Percentiles rank a stretch among this genome's conserved stretches.
Evolutionary conservation across 2,888 invertebrate genomes (phyloP).

Genomic region (Anoplius nigerrimus): DNA sequence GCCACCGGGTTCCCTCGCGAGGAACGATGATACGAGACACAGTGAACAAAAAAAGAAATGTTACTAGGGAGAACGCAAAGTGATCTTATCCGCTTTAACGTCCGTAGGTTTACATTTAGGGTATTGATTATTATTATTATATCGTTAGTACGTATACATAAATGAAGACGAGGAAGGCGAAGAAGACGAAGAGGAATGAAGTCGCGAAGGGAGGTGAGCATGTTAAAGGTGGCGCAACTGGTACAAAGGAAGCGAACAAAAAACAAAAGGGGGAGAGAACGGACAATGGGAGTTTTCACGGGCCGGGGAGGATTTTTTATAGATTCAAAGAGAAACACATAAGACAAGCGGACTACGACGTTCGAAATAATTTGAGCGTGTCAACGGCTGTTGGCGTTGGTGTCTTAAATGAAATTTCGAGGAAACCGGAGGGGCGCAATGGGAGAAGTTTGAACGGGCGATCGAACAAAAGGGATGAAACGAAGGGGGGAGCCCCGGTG

Average conservation of each 20-base stretch:
- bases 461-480: too few relatives aligned
- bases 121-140: conserved; percentile 60
- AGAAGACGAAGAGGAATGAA: neutral
- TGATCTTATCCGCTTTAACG: conserved; percentile 71
- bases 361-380: neutral
- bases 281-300: conserved; percentile 6
- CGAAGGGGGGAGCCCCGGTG: neutral
- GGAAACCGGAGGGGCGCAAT: neutral
- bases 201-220: neutral
- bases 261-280: neutral
- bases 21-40: conserved; percentile 4
- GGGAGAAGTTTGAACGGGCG: too few relatives aligned
- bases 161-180: conserved; percentile 37
- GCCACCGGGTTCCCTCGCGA: conserved; percentile 19
- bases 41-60: conserved; percentile 1
- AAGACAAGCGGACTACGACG: neutral
- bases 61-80: conserved; percentile 56
- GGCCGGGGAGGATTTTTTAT: conserved; percentile 17
- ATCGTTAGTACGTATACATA: conserved; percentile 55
- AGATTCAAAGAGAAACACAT: neutral
- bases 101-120: conserved; percentile 63
- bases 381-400: neutral
- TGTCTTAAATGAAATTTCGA: neutral
- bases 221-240: neutral
- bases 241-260: neutral